These are phyloP conservation scores for Cryptocephalus moraei DNA, from an alignment of 2,888 invertebrate species.

Conservation along the genomic window DNA sequence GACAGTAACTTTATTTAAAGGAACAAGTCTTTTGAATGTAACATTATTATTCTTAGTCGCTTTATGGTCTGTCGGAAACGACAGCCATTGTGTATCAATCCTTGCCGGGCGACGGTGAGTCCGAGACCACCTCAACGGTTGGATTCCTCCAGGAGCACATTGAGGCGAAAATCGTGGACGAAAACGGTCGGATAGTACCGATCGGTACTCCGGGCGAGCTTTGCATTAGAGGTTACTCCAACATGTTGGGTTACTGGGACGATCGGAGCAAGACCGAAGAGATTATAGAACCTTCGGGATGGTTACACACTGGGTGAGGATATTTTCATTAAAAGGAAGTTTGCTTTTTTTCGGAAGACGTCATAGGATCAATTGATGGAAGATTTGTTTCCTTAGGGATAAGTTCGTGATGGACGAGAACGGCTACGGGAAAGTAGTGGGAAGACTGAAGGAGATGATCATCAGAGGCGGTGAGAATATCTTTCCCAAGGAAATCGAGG, in stretches of 20 bases:
- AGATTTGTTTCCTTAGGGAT: slow-evolving; percentile 60
- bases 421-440: slow-evolving; percentile 63
- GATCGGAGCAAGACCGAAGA: slow-evolving; percentile 66
- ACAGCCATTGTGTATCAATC: slow-evolving; percentile 47
- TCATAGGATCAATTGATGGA: too few species aligned
- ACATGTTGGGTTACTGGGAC: slow-evolving; percentile 76
- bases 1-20: too few species aligned
- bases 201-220: slow-evolving; percentile 66
- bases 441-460: slow-evolving; percentile 68
- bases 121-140: slow-evolving; percentile 41
- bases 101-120: slow-evolving; percentile 36
- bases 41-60: slow-evolving; percentile 35
- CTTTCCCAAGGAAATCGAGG: slow-evolving; percentile 74
- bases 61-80: slow-evolving; percentile 52
- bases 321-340: neutral
- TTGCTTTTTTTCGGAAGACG: too few species aligned
- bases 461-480: slow-evolving; percentile 78
- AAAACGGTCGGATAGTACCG: slow-evolving; percentile 53
- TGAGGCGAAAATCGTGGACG: slow-evolving; percentile 58
- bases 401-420: slow-evolving; percentile 54
- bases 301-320: slow-evolving; percentile 69
- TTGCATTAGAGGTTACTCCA: slow-evolving; percentile 60
- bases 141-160: slow-evolving; percentile 46
- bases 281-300: slow-evolving; percentile 55
- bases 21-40: neutral